Conservation (phyloP, 2,113 vertebrate species). For the Mirounga angustirostris region DNA sequence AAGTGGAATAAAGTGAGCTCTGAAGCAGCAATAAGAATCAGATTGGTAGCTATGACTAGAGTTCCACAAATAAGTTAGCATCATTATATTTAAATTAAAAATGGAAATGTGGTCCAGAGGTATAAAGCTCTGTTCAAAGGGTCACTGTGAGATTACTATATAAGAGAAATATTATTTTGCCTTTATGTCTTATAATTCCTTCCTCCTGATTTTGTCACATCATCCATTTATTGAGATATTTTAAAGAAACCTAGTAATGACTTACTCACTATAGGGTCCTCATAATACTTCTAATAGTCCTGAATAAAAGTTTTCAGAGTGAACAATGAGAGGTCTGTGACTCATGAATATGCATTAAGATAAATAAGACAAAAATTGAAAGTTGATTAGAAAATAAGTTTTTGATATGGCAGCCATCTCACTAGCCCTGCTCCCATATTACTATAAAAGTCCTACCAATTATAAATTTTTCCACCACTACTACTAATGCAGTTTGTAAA, state of each 20-base stretch:
- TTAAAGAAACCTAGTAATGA: not conserved
- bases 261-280: not conserved
- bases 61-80: conserved; percentile 60
- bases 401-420: not conserved
- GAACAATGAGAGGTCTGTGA: not conserved
- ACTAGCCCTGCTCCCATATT: not conserved
- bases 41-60: not conserved
- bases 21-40: not conserved
- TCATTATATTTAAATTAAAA: conserved; percentile 6
- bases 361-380: not conserved
- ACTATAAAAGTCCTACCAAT: not conserved
- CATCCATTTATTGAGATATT: not conserved
- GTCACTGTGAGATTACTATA: conserved; percentile 12
- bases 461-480: not conserved
- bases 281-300: not conserved
- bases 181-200: not conserved
- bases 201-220: not conserved
- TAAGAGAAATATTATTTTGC: not conserved
- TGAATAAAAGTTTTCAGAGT: conserved; percentile 1
- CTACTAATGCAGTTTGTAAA: not conserved
- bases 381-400: not conserved
- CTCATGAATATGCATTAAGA: not conserved
- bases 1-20: conserved; percentile 55
- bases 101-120: conserved; percentile 50
- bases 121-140: conserved; percentile 44